phyloP scores from a whole-genome alignment of 2,113 vertebrate genomes.

The Centropus bengalensis region DNA sequence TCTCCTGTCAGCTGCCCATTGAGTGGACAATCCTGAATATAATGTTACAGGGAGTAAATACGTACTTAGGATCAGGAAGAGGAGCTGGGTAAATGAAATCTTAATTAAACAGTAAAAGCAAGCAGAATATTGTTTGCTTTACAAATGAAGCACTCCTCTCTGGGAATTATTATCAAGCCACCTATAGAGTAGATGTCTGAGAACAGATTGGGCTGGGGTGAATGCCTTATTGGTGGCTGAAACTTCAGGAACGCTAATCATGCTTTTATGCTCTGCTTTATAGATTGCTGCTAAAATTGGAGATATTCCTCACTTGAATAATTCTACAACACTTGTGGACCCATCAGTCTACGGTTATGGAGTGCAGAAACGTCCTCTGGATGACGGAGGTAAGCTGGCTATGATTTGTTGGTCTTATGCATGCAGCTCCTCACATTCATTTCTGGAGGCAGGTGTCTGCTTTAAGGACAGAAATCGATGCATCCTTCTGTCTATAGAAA shows the following conservation, averaged over 20 bases:
- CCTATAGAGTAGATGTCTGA: not conserved
- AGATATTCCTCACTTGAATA: slow-evolving; percentile 96
- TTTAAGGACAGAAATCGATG: not conserved
- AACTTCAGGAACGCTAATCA: not conserved
- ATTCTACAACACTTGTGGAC: slow-evolving; percentile 89
- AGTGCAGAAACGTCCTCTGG: slow-evolving; percentile 91
- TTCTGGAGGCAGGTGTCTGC: not conserved
- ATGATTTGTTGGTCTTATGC: not conserved
- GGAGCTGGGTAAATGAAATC: not conserved
- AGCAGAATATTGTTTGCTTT: not conserved
- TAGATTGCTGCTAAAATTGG: slow-evolving; percentile 98
- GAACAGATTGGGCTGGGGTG: not conserved
- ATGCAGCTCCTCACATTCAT: not conserved
- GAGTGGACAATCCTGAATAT: not conserved
- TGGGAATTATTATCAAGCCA: not conserved
- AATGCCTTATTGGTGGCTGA: not conserved
- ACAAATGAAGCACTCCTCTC: not conserved
- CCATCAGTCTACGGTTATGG: slow-evolving; percentile 91
- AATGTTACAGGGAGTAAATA: not conserved
- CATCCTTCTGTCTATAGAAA: not conserved
- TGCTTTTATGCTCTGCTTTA: not conserved
- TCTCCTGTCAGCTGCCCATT: not conserved
- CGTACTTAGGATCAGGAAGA: not conserved
- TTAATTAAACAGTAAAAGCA: slow-evolving; percentile 18
- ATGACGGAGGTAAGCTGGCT: slow-evolving; percentile 89